A percentile compares a stretch with the other conserved stretches of the same genome.
These are phyloP conservation scores for Mus minutoides DNA, from an alignment of 2,797 vertebrate species.

Conservation along the genomic window DNA sequence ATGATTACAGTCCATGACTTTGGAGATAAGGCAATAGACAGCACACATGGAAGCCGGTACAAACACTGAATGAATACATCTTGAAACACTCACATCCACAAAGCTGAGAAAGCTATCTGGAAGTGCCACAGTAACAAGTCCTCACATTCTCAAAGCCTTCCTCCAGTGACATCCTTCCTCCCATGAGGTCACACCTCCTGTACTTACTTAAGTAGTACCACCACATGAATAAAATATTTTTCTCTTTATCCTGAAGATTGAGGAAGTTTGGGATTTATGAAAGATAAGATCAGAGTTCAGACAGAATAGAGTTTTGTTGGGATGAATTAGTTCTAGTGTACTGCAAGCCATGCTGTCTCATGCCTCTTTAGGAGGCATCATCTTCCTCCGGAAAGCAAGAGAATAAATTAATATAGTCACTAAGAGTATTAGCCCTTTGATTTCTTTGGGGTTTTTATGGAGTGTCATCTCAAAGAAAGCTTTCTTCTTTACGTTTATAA, in stretches of 20 bases:
- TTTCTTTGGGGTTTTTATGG: not conserved
- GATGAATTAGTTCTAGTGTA: not conserved
- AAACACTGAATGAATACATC: no score
- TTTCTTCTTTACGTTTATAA: not conserved
- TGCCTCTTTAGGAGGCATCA: not conserved
- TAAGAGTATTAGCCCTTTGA: no score
- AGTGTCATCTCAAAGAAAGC: not conserved
- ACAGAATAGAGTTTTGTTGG: not conserved
- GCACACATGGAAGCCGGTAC: no score
- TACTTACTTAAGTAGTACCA: no score
- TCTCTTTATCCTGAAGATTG: not conserved
- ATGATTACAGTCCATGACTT: not conserved
- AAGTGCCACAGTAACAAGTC: no score
- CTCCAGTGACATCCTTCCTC: not conserved
- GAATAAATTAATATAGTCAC: not conserved
- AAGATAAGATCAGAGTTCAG: constrained; percentile 7
- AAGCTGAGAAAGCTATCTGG: not conserved
- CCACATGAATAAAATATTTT: not conserved
- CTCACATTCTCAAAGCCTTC: no score
- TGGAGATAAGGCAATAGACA: not conserved
- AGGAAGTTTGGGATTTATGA: constrained; percentile 13
- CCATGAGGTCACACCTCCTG: no score
- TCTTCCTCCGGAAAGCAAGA: not conserved
- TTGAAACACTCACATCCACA: not conserved
- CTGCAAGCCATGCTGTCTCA: not conserved